Conservation (phyloP, 1,140 invertebrate genomes). For the Megathymus violae region DNA sequence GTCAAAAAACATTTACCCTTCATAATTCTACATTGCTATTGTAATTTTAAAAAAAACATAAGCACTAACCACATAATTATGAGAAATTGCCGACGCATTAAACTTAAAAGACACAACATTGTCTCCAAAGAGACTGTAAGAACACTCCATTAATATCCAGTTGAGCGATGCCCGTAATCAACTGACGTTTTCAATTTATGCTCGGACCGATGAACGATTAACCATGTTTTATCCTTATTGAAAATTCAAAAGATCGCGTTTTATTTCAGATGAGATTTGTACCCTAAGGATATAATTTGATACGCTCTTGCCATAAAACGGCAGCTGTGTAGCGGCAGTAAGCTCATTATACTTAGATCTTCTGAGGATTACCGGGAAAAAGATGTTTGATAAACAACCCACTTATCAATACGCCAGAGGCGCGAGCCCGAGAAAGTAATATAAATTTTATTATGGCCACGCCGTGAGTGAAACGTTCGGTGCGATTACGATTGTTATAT, state of each 20-base stretch:
- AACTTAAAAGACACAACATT: constrained; percentile 28
- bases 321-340: constrained; percentile 62
- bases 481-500: constrained; percentile 39
- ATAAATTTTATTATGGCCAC: constrained; percentile 59
- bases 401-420: constrained; percentile 73
- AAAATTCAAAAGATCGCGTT: constrained; percentile 66
- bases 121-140: constrained; percentile 37
- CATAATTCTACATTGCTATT: neutral
- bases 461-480: constrained; percentile 46
- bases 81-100: constrained; percentile 7
- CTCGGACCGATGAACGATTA: constrained; percentile 45
- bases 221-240: constrained; percentile 64
- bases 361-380: constrained; percentile 64
- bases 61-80: neutral
- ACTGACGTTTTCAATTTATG: constrained; percentile 56
- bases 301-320: constrained; percentile 62
- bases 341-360: constrained; percentile 57
- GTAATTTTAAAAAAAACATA: neutral
- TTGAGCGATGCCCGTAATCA: constrained; percentile 45
- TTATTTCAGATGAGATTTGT: constrained; percentile 68
- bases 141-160: constrained; percentile 40
- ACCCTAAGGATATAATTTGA: constrained; percentile 71
- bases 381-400: constrained; percentile 76
- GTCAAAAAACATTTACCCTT: neutral
- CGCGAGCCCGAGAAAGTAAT: constrained; percentile 47